A percentile compares a stretch with the other conserved stretches of the same genome.
Conservation (phyloP, 2,888 invertebrate genomes). For the Lepidocyrtoides sp. region DNA sequence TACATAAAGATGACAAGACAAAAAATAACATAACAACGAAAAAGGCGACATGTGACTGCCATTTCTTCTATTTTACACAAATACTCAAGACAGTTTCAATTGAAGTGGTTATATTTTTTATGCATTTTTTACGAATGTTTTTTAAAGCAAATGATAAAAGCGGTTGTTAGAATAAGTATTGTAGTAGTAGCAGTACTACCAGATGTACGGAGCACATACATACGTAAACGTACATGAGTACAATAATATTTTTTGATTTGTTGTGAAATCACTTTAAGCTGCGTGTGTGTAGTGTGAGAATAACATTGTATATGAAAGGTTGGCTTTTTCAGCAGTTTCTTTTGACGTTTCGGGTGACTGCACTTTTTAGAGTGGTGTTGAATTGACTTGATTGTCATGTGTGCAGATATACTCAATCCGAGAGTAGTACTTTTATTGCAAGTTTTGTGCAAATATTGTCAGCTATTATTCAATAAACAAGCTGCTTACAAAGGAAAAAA, state of each 20-base stretch:
- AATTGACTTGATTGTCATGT: not conserved
- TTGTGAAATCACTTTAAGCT: not conserved
- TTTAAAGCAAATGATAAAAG: not conserved
- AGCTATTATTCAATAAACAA: not conserved
- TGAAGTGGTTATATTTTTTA: not conserved
- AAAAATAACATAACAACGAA: too few species aligned
- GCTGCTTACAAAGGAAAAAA: too few species aligned
- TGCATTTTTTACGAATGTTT: not conserved
- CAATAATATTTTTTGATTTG: not conserved
- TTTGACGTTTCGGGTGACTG: not conserved
- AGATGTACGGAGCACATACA: not conserved
- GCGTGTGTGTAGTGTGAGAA: not conserved
- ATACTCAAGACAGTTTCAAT: not conserved
- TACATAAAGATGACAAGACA: conserved; percentile 51
- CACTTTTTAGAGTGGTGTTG: not conserved
- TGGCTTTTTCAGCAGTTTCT: not conserved
- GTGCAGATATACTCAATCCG: not conserved
- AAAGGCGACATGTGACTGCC: not conserved
- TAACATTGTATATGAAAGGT: too few species aligned
- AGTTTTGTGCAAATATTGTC: too few species aligned
- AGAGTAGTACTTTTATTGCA: too few species aligned
- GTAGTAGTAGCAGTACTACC: too few species aligned
- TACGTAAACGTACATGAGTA: not conserved
- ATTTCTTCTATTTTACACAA: not conserved
- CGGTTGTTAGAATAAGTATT: not conserved